These are phyloP conservation scores for Lophotriccus pileatus DNA, from an alignment of 2,797 vertebrate genomes.

Conservation along the genomic window DNA sequence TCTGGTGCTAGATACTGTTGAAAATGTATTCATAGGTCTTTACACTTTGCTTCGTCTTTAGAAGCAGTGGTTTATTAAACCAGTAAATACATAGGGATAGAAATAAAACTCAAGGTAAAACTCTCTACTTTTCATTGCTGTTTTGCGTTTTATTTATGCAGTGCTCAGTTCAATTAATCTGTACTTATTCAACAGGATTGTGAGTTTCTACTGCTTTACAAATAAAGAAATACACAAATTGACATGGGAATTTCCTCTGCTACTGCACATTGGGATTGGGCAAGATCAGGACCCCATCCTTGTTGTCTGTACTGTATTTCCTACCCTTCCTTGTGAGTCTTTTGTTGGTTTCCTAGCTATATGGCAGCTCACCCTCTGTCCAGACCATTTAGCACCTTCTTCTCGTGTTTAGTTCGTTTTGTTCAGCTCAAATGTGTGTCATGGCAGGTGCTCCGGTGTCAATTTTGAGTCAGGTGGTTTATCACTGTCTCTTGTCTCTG, in stretches of 20 bases:
- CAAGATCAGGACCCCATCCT: neutral
- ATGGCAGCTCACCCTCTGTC: neutral
- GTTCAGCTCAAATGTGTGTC: neutral
- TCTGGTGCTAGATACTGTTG: neutral
- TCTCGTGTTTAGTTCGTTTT: neutral
- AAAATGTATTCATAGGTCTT: neutral
- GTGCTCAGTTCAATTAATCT: neutral
- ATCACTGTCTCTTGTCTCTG: neutral
- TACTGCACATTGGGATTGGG: accelerated
- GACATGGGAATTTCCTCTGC: neutral
- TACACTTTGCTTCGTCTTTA: constrained; percentile 2
- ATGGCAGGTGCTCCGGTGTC: neutral
- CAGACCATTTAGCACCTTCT: neutral
- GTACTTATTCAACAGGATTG: neutral
- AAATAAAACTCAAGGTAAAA: neutral
- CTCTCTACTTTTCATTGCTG: neutral
- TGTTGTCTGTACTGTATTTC: neutral
- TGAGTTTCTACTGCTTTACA: neutral
- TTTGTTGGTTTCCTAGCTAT: neutral
- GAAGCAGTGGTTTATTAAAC: neutral
- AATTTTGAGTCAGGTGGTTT: neutral
- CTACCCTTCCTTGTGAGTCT: neutral
- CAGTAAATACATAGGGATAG: constrained; percentile 1
- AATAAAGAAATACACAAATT: neutral
- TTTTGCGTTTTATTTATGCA: neutral